Percentiles rank a stretch among this genome's conserved stretches.
Evolutionary conservation across 2,797 vertebrate genomes (phyloP).

Genomic region (Anguilla pacifica): DNA sequence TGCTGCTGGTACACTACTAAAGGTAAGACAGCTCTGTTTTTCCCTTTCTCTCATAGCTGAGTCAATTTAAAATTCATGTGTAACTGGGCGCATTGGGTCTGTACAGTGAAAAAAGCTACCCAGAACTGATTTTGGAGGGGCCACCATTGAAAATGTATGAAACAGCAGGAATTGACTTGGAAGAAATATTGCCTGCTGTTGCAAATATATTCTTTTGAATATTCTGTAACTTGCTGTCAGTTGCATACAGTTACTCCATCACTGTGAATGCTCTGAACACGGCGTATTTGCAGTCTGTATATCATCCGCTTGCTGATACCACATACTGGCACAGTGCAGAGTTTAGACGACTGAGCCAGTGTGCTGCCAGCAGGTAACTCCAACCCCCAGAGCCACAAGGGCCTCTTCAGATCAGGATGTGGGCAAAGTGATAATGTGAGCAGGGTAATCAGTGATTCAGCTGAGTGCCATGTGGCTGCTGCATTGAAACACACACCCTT

Average conservation of each 20-base stretch:
- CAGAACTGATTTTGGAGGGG: not conserved
- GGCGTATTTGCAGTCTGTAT: not conserved
- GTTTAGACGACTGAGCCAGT: not conserved
- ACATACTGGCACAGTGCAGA: not conserved
- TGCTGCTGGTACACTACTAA: not conserved
- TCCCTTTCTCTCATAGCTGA: not conserved
- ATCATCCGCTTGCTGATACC: not conserved
- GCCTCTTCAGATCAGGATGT: slow-evolving; percentile 4
- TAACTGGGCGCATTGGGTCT: not conserved
- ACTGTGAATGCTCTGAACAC: not conserved
- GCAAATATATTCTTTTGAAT: not conserved
- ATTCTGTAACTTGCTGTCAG: not conserved
- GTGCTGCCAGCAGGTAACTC: not conserved
- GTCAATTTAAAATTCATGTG: not conserved
- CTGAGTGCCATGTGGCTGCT: not conserved
- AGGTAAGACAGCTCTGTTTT: not conserved
- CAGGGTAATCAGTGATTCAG: not conserved
- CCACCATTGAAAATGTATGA: not conserved
- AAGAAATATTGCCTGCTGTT: not conserved
- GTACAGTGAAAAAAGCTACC: not conserved
- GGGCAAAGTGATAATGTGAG: not conserved
- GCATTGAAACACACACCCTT: not conserved
- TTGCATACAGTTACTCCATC: not conserved
- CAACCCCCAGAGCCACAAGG: not conserved
- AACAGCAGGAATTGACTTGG: not conserved